Base-by-base conservation (phyloP, 1,140 invertebrate species). In the Nasonia longicornis region DNA sequence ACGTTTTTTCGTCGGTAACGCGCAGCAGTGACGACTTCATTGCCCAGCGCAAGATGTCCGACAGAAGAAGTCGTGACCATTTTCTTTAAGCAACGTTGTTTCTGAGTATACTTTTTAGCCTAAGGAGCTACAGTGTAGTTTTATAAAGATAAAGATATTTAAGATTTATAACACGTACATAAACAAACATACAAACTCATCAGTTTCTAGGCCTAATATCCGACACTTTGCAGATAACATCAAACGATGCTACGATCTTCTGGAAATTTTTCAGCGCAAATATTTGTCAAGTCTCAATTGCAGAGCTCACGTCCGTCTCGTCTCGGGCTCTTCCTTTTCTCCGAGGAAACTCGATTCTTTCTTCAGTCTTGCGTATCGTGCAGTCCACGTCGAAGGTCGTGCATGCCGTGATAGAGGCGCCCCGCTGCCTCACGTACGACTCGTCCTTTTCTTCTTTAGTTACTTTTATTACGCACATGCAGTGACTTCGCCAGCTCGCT, bases 321-420 rank as follows among this genome's bases (percentile, higher is more conserved):
- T 70, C 67, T 38, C 31, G 14, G 71, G 31, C 71, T 22, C n/a
- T 45, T 11, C 7, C 26, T 45, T 42, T 48, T 78, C 42, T 29
- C 38, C 67, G 14, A 71, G 42, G 58, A 52, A 75, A 75, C 73
- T 20, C 67, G 66, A 48, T n/a, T 12, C 48, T 7, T 31, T 38
- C 31, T 42, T 26, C 12, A 20, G 22, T 38, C 2, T 1, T 73
- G 66, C 76, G 67, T 67, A 71, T 79, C 83, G 86, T 85, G 85
- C 86, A 35, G 72, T 81, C 80, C 84, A 85, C 86, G 85, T 86
- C 84, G 86, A 86, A 86, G 86, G 85, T 80, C 83, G 82, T 52
- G 48, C 48, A 52, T 52, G 16, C 48, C 48, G n/a, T 2, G 26
- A 20, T 3, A 20, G 45, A 48, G 85, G 85, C 85, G 85, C 85